Evolutionary conservation across 2,113 vertebrate species (phyloP), one percentile per base, ranked within the genome.

Genomic region (Toxotes chatareus): DNA sequence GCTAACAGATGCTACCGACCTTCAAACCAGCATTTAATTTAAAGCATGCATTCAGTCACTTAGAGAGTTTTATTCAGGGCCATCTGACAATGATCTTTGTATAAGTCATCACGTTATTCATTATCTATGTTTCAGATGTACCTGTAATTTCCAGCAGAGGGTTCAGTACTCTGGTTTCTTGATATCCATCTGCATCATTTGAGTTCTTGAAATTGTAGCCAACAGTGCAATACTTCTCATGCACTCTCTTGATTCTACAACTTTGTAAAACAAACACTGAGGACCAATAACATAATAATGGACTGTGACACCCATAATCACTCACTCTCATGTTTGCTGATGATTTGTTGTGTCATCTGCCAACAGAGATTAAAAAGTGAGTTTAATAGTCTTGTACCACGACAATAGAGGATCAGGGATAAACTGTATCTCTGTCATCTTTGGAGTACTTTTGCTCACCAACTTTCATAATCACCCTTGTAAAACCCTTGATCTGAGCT

Each of bases 401-500:
- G 59, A 13, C 69, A 71, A 79, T 59, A 67, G 62, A 67, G 44
- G 36, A 73, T 85, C 61, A 63, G 32, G 79, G 71, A 86, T 76
- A 62, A 65, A 72, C 59, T 57, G 38, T 65, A 82, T 85, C 74
- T 80, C 34, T 83, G 67, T 77, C 87, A 87, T 87, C 85, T 69
- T n/a, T 71, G 21, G 31, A 57, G 56, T 71, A 82, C 64, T 74
- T 69, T 76, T 69, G 38, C 83, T 85, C 76, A 31, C 63, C 34
- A 88, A 80, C 70, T 91, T 88, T 84, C 38, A 84, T 89, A 90
- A 92, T 91, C 83, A 84, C 19, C 65, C 71, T 63, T 88, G 85
- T 87, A 79, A 89, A 88, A 88, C 47, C 79, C 71, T 63, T 69
- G 55, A 89, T 91, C 78, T 88, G 75, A 63, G 75, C 86, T 82